Base-by-base conservation (phyloP, 2,113 vertebrate species). In the Suncus etruscus region DNA sequence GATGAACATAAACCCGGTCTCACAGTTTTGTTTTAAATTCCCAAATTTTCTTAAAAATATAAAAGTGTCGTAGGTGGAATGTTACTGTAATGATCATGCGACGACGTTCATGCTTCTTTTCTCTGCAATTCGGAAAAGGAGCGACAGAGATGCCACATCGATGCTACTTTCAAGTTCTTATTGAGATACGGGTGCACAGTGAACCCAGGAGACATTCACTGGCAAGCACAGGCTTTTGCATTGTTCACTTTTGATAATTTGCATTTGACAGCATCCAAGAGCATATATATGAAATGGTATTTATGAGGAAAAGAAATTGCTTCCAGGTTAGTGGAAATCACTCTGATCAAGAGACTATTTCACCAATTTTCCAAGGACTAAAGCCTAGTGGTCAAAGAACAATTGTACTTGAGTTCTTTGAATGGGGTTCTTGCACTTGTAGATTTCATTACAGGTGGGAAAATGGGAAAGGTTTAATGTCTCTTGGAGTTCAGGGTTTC, bases 401-500 rank as follows among this genome's bases (percentile, higher is more conserved):
- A 95, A 98, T 97, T 98, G 95, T 95, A 95, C 89, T 29, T 74
- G 94, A 96, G 74, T 89, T 96, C 82, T 94, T 96, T 96, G 97
- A 97, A 95, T 95, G 92, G 96, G 96, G 93, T 91, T 96, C 97
- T 98, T 98, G 95, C 93, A 97, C 92, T 96, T 89, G 94, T 97
- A 94, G 97, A 97, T 98, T 98, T 98, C 89, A 2, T 98, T 97
- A 97, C 97, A 98, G 98, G 97, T 98, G 96, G 97, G 97, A 97
- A 98, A 96, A 95, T 12, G 90, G 97, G 97, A 97, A 94, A 97
- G 96, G 98, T 98, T 98, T 95, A 97, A 96, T 98, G 93, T 98
- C 98, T 94, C 95, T 94, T 63, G 87, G 93, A 96, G 97, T 97
- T 97, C 96, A 96, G 78, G 95, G 96, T 94, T 96, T 93, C 91